A percentile compares a stretch with the other conserved stretches of the same genome.
These are phyloP conservation scores for Sterrhoptilus dennistouni DNA, from an alignment of 2,113 vertebrate species.

Conservation along the genomic window DNA sequence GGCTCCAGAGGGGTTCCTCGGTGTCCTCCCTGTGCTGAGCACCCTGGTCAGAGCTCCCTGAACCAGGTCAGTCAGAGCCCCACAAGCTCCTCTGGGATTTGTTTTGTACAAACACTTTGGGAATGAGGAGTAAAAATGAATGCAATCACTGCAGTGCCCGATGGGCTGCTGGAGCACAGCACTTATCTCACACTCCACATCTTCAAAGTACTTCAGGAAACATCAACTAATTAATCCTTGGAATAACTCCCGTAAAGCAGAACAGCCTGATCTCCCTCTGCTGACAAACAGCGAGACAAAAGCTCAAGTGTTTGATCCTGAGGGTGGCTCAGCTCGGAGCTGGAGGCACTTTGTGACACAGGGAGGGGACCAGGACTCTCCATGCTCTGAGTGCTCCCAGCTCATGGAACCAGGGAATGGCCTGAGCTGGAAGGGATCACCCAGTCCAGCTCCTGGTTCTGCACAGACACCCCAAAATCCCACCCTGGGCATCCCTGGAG, in stretches of 20 bases:
- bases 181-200: background rate
- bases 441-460: background rate
- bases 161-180: background rate
- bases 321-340: background rate
- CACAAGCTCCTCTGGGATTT: fast-evolving
- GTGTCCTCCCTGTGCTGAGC: background rate
- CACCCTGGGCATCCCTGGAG: background rate
- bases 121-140: background rate
- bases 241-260: background rate
- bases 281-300: background rate
- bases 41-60: background rate
- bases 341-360: fast-evolving
- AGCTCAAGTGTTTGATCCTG: fast-evolving
- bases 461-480: background rate
- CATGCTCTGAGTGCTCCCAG: fast-evolving
- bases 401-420: fast-evolving
- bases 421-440: background rate
- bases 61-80: background rate
- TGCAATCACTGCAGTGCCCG: background rate
- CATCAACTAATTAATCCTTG: background rate
- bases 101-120: background rate
- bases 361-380: background rate
- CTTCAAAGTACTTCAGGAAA: constrained; percentile 6
- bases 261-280: background rate
- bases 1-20: background rate